phyloP scores from a whole-genome alignment of 1,140 invertebrate species.

The Cecropterus lyciades region DNA sequence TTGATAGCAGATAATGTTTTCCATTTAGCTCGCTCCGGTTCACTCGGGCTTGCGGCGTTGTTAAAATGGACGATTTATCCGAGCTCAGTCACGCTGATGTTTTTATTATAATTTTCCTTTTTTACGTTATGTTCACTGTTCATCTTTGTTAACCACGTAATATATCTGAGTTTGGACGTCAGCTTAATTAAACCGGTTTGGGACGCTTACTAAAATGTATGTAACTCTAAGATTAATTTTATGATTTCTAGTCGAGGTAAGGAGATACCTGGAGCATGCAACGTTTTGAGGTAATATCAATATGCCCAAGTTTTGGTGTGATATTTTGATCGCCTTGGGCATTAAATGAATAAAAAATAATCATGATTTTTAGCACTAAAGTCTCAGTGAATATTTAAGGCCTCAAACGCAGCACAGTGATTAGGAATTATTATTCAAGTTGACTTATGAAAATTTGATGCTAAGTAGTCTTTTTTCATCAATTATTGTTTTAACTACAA shows the following conservation, averaged over 20 bases:
- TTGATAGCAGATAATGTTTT: conserved; percentile 28
- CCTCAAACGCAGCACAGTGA: too few relatives aligned
- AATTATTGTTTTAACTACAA: too few relatives aligned
- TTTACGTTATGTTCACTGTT: conserved; percentile 5
- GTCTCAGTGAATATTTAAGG: too few relatives aligned
- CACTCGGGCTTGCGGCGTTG: conserved; percentile 1
- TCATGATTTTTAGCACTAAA: too few relatives aligned
- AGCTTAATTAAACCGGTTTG: neutral
- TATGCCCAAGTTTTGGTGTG: too few relatives aligned
- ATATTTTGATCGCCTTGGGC: too few relatives aligned
- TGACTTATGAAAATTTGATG: too few relatives aligned
- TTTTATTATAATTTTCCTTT: conserved; percentile 28
- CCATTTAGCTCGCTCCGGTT: conserved; percentile 15
- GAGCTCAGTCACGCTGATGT: conserved; percentile 12
- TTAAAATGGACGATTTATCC: conserved; percentile 28
- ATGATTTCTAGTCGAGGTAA: neutral
- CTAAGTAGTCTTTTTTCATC: too few relatives aligned
- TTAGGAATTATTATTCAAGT: too few relatives aligned
- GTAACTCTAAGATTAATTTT: neutral
- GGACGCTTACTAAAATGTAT: neutral
- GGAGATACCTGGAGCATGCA: too few relatives aligned
- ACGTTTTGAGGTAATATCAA: too few relatives aligned
- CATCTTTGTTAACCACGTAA: neutral
- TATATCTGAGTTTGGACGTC: neutral
- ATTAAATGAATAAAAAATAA: too few relatives aligned